Evolutionary conservation across 30 jellyfish, hydroid and myxozoan genomes (phyloP), one percentile per base, ranked within the genome.

Genomic region (Nemopilema nomurai): DNA sequence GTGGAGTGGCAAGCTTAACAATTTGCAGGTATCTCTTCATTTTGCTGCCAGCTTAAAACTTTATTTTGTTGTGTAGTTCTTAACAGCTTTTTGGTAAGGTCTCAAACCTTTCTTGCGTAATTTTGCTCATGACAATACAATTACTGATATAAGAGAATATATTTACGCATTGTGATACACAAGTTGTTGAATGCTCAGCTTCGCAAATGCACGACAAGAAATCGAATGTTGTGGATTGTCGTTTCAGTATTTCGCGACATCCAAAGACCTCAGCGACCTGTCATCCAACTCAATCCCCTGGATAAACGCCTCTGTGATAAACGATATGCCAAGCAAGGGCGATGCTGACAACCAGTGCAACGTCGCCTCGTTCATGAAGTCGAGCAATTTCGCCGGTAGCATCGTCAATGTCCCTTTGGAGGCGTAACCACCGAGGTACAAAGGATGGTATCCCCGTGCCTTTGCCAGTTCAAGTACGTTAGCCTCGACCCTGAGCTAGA

Each of bases 401-500:
- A 89, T 80, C 71, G 98, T 93, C 27, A 76, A 82, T 77, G 99
- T 94, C 29, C 73, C 23, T 79, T 90, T 30, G 85, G 81, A 23
- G 97, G 94, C 57, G 85, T 86, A 25, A 74, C 96, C 0, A 76
- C 76, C 18, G 97, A 94, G 65, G 67, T 94, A 21, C 99, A 94
- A 51, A 90, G 99, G 1, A 97, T 94, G 27, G 94, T 90, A 1
- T 89, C 99, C 8, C 87, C 97, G 0, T 84, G 97, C 71, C 95
- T 69, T 18, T 94, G 99, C 67, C 96, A 94, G 72, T 89, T 94
- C 79, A 53, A 81, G 20, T 94, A 89, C 67, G 95, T 94, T 81
- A 94, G 96, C 69, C 91, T 94, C 22, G 99, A 94, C 74, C 97
- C 96, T 32, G 99, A 94, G 84, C 71, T 94, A 13, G 99, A 94